Conservation (phyloP, 2,797 vertebrate species). For the Tamandua tetradactyla region DNA sequence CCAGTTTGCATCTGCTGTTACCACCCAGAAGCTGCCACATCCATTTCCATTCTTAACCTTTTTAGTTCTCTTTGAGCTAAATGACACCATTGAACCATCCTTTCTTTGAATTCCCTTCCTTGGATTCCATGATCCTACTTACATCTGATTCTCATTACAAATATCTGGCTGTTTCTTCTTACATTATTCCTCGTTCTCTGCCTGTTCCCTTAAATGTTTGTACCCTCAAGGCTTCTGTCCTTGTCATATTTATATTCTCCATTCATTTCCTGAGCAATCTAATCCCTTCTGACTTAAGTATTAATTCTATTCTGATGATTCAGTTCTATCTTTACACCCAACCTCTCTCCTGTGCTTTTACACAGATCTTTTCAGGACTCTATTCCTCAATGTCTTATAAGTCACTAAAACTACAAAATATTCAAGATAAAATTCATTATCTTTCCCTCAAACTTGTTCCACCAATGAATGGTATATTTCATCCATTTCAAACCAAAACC, state of each 20-base stretch:
- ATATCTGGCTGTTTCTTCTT: not conserved
- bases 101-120: conserved; percentile 5
- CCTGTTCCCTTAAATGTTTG: not conserved
- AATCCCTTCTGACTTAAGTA: conserved; percentile 2
- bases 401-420: conserved; percentile 3
- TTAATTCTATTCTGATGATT: conserved; percentile 31
- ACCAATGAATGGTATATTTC: not conserved
- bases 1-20: not conserved
- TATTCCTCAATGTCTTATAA: not conserved
- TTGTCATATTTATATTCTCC: not conserved
- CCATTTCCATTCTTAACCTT: conserved; percentile 16
- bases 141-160: conserved; percentile 15
- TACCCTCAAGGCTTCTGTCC: conserved; percentile 7
- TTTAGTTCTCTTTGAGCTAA: not conserved
- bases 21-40: not conserved
- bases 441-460: not conserved
- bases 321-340: not conserved
- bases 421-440: conserved; percentile 9
- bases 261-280: conserved; percentile 41
- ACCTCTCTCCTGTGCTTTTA: not conserved
- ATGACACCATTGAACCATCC: not conserved
- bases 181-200: not conserved
- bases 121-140: not conserved
- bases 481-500: conserved; percentile 30
- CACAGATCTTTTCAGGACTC: not conserved